Evolutionary conservation across 2,113 vertebrate genomes (phyloP).

Genomic region (Epinephelus lanceolatus): DNA sequence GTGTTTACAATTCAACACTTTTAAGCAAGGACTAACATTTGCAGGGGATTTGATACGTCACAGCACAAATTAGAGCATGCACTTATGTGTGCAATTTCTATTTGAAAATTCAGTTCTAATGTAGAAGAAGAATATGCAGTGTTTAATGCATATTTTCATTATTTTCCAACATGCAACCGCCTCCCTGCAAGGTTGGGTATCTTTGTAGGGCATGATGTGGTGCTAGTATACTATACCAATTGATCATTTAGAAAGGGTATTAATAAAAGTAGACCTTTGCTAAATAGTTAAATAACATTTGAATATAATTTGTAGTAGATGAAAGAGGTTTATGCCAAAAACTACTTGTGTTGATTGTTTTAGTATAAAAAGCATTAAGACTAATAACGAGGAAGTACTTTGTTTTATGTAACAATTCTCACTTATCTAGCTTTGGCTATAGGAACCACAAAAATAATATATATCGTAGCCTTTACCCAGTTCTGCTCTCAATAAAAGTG

Average conservation of each 20-base stretch:
- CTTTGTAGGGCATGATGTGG: slow-evolving; percentile 24
- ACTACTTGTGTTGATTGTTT: background rate
- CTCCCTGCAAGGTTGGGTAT: slow-evolving; percentile 58
- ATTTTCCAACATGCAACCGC: slow-evolving; percentile 48
- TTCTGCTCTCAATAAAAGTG: background rate
- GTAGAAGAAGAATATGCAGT: background rate
- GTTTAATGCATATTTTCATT: slow-evolving; percentile 16
- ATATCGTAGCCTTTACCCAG: background rate
- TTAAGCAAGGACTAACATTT: background rate
- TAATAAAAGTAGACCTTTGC: background rate
- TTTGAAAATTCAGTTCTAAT: background rate
- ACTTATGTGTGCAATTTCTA: background rate
- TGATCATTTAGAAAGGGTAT: background rate
- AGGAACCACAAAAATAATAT: background rate
- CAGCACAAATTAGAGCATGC: background rate
- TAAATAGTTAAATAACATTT: slow-evolving; percentile 5
- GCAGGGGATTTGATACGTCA: background rate
- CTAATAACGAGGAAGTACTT: background rate
- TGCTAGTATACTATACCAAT: slow-evolving; percentile 5
- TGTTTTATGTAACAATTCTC: background rate
- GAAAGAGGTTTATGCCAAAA: slow-evolving; percentile 13
- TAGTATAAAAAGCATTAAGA: background rate
- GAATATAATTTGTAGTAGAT: background rate
- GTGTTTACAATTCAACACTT: background rate
- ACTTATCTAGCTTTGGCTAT: background rate